These are phyloP conservation scores for Andrena praecox DNA, from an alignment of 2,888 invertebrate species.

Conservation along the genomic window DNA sequence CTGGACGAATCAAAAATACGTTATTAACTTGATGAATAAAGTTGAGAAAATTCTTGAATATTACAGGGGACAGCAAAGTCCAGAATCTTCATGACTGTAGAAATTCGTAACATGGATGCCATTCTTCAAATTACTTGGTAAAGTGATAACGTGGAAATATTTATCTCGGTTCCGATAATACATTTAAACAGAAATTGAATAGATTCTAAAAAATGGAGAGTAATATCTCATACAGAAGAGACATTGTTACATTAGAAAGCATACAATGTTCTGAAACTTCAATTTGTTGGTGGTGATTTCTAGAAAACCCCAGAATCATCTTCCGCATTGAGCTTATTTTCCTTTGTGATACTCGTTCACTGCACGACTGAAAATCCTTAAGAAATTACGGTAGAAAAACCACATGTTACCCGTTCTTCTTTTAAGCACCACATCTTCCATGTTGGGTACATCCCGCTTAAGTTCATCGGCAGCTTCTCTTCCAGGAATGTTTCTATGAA, in stretches of 20 bases:
- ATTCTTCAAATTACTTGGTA: constrained; percentile 17
- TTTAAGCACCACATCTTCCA: constrained; percentile 73
- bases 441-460: too few species aligned
- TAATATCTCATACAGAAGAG: not conserved
- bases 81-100: too few species aligned
- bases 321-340: constrained; percentile 35
- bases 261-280: constrained; percentile 3
- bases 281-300: not conserved
- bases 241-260: constrained; percentile 17
- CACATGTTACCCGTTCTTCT: constrained; percentile 76
- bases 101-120: not conserved
- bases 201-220: not conserved
- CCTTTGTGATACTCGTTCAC: not conserved
- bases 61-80: too few species aligned
- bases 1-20: constrained; percentile 49
- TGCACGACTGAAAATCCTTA: constrained; percentile 25
- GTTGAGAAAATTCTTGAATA: too few species aligned
- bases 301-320: constrained; percentile 16
- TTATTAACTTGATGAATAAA: too few species aligned
- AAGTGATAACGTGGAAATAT: not conserved
- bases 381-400: constrained; percentile 15
- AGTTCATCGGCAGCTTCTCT: too few species aligned
- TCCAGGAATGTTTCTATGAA: too few species aligned
- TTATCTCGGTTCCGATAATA: too few species aligned
- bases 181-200: not conserved